Percentiles rank a stretch among this genome's conserved stretches.
phyloP scores from a whole-genome alignment of 2,113 vertebrate species.

The Archocentrus centrarchus region DNA sequence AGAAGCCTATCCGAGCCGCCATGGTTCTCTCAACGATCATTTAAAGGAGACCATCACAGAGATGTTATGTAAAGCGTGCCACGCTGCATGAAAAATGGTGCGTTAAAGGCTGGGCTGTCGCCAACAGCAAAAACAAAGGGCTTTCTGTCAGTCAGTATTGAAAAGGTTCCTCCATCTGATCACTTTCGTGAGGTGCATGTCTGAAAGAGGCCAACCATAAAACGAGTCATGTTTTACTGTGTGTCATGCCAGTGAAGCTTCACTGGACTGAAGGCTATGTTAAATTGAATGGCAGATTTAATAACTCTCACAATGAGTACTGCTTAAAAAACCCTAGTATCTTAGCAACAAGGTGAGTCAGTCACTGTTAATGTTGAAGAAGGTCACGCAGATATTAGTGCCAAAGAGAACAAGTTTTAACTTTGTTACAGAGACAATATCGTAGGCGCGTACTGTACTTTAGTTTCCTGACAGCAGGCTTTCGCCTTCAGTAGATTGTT shows the following conservation, averaged over 20 bases:
- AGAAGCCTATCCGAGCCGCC: too few species aligned
- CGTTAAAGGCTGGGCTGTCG: not conserved
- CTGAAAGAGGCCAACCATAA: not conserved
- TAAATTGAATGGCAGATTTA: constrained; percentile 55
- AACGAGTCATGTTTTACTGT: not conserved
- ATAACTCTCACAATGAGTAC: constrained; percentile 8
- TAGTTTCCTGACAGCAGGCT: constrained; percentile 28
- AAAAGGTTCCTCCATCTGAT: not conserved
- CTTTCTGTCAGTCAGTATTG: not conserved
- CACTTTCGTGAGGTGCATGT: not conserved
- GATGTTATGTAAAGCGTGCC: too few species aligned
- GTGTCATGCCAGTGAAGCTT: constrained; percentile 6
- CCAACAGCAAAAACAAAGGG: not conserved
- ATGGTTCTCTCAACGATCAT: too few species aligned
- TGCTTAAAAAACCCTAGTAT: constrained; percentile 16
- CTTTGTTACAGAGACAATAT: not conserved
- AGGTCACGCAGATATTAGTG: constrained; percentile 10
- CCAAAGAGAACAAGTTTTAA: constrained; percentile 31
- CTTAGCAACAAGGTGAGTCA: constrained; percentile 50
- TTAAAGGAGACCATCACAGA: too few species aligned
- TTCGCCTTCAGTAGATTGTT: constrained; percentile 18
- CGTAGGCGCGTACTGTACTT: not conserved
- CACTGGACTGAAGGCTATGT: not conserved
- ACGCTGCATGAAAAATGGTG: too few species aligned
- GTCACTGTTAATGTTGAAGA: constrained; percentile 17